Percentiles rank a stretch among this genome's conserved stretches.
These are phyloP conservation scores for Ylistrum balloti DNA, from an alignment of 1,140 invertebrate genomes.

Conservation along the genomic window DNA sequence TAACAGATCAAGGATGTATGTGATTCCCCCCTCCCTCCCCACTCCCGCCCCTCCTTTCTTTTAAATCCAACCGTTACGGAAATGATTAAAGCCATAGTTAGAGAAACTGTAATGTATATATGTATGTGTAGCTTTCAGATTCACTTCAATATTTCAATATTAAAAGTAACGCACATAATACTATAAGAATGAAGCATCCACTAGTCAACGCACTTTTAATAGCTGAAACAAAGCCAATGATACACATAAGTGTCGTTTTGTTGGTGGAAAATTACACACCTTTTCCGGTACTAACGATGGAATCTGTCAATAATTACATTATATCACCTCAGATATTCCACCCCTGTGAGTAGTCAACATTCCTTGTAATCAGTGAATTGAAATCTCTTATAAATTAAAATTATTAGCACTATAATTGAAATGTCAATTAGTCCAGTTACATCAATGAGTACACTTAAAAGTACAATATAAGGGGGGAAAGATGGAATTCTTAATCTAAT, in stretches of 20 bases:
- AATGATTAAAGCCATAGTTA: too few relatives aligned
- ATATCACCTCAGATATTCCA: neutral
- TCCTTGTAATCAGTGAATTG: neutral
- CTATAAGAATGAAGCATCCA: neutral
- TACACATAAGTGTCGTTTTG: neutral
- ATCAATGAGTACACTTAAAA: neutral
- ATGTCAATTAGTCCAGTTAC: neutral
- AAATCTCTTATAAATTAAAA: slow-evolving; percentile 10
- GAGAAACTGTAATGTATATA: too few relatives aligned
- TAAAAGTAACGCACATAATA: too few relatives aligned
- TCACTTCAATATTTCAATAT: too few relatives aligned
- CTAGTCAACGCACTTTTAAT: neutral
- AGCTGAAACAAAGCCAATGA: neutral
- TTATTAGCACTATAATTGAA: neutral
- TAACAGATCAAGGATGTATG: too few relatives aligned
- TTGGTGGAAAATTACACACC: neutral
- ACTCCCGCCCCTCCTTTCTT: too few relatives aligned
- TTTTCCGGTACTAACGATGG: neutral
- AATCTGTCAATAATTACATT: neutral
- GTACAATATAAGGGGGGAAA: neutral
- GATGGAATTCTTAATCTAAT: neutral
- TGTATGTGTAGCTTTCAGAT: too few relatives aligned
- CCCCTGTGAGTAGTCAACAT: neutral
- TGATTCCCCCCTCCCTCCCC: too few relatives aligned
- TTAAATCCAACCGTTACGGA: too few relatives aligned